Base-by-base conservation (phyloP, 2,888 invertebrate species). In the Chloromyia formosa region DNA sequence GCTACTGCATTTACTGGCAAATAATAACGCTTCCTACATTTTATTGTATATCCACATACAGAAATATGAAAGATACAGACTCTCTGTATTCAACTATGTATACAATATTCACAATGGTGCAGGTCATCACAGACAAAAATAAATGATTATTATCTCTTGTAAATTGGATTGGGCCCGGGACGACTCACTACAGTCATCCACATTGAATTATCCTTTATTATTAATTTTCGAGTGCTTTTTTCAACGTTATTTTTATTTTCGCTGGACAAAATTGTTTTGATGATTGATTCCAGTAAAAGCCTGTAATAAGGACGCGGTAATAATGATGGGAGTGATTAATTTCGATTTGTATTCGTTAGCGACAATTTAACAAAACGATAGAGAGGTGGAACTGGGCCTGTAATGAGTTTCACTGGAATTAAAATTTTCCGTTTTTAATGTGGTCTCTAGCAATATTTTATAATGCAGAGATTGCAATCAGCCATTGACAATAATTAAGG, bases 81-180 rank as follows among this genome's bases (percentile, higher is more conserved):
- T 35, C 27, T 4, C 27, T 35, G 3, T 35, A 35, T 35, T 4
- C 27, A 35, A 35, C 27, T 7, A 35, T 7, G 7, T 7, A 35
- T 35, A 35, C 27, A 2, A 35, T 35, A 35, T 35, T 35, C 27
- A 35, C 27, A n/a, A 62, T 42, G 9, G 62, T 49, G 49, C 66
- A 66, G 66, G 66, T 66, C 49, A 66, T 66, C 49, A 66, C 45
- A 22, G 22, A 42, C 66, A 66, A 66, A 62, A 66, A 66, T 66
- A 66, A 66, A 66, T 66, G 66, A 66, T 66, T 66, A 66, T 66
- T 66, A 49, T 66, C 66, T 66, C 66, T 66, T 66, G 45, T 66
- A 66, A 66, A 66, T 66, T 66, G 66, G 66, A 66, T 66, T 66
- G 66, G 66, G 35, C 66, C 66, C 66, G 49, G 66, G 49, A 45